Evolutionary conservation across 2,797 vertebrate genomes (phyloP).

Genomic region (Falco concolor): DNA sequence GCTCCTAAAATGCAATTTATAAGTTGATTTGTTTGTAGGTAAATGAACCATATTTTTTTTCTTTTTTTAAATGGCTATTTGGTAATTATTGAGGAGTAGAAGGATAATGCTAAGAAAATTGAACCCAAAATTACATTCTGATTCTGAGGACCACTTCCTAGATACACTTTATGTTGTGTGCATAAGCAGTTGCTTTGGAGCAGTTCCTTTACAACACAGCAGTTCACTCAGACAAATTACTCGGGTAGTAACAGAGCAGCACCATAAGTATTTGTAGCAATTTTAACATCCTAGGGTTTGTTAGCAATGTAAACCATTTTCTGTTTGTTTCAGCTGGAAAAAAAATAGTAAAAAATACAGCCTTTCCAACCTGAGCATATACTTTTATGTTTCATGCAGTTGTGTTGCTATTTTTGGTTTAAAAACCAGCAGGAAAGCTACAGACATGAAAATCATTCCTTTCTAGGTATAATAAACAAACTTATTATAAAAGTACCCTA

Average conservation of each 20-base stretch:
- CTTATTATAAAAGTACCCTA: background rate
- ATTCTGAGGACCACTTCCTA: background rate
- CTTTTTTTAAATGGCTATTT: background rate
- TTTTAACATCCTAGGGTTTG: background rate
- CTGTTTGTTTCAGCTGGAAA: slow-evolving; percentile 38
- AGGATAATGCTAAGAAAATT: background rate
- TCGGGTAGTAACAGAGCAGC: background rate
- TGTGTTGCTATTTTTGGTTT: slow-evolving; percentile 48
- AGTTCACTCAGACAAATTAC: background rate
- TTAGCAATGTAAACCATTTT: background rate
- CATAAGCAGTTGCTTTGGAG: background rate
- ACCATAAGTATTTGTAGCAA: background rate
- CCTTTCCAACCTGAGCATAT: background rate
- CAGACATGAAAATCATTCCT: slow-evolving; percentile 23
- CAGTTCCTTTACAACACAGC: background rate
- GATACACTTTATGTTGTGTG: background rate
- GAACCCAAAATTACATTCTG: background rate
- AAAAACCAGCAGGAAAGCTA: slow-evolving; percentile 9
- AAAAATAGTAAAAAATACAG: background rate
- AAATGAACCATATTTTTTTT: background rate
- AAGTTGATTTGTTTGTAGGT: background rate
- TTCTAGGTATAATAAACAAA: slow-evolving; percentile 28
- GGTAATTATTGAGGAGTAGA: background rate
- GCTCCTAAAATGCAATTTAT: background rate
- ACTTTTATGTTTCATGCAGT: slow-evolving; percentile 41